These are phyloP conservation scores for Phocoena phocoena DNA, from an alignment of 2,113 vertebrate species.

Conservation along the genomic window DNA sequence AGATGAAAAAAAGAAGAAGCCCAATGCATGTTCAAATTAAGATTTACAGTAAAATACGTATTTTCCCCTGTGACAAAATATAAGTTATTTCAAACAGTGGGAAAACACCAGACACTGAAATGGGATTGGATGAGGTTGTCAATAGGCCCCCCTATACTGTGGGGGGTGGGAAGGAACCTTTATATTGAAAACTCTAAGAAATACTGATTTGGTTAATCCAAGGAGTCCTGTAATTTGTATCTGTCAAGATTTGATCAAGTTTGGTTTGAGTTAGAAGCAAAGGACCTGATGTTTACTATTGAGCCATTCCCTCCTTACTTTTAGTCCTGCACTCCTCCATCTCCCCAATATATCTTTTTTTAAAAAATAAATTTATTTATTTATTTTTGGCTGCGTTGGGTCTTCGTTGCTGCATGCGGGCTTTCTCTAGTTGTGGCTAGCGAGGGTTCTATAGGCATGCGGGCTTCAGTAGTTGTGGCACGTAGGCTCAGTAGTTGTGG, in stretches of 20 bases:
- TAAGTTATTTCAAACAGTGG: neutral
- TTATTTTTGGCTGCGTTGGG: no score
- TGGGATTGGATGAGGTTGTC: neutral
- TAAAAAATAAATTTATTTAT: no score
- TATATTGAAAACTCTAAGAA: neutral
- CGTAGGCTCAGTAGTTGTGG: no score
- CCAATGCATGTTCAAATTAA: neutral
- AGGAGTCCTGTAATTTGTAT: neutral
- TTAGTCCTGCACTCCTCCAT: neutral
- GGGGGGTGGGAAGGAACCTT: neutral
- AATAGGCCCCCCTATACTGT: neutral
- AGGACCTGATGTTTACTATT: neutral
- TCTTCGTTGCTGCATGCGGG: no score
- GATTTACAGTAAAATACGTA: neutral
- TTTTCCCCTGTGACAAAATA: conserved; percentile 1
- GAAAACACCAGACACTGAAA: neutral
- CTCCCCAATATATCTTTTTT: neutral
- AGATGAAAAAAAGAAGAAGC: conserved; percentile 28
- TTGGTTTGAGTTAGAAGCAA: neutral
- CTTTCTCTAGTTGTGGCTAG: no score
- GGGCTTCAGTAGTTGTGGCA: no score
- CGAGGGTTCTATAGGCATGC: no score
- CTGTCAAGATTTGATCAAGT: neutral
- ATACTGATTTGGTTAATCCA: neutral
- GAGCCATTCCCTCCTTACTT: neutral